phyloP scores from a whole-genome alignment of 2,113 vertebrate genomes.

The Syngnathus typhle region DNA sequence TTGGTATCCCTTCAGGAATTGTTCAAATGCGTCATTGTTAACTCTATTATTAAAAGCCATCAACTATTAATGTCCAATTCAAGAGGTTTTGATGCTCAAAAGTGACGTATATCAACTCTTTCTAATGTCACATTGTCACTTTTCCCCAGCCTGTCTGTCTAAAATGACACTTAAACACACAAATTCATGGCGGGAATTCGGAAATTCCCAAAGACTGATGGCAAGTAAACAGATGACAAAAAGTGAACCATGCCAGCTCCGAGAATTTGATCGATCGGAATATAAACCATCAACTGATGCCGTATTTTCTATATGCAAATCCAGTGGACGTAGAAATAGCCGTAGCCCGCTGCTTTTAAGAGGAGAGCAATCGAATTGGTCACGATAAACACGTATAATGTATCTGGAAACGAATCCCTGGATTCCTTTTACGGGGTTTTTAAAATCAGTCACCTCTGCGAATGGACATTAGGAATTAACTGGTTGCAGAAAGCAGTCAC shows the following conservation, averaged over 20 bases:
- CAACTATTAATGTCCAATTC: background rate
- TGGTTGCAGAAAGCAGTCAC: background rate
- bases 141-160: slow-evolving; percentile 30
- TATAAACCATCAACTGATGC: background rate
- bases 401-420: no score
- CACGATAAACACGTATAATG: no score
- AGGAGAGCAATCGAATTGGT: background rate
- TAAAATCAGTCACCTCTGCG: background rate
- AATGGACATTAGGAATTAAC: background rate
- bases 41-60: background rate
- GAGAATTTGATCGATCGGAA: background rate
- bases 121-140: background rate
- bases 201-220: background rate
- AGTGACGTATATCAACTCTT: background rate
- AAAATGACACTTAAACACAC: slow-evolving; percentile 34
- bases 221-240: background rate
- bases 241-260: background rate
- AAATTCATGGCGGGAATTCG: background rate
- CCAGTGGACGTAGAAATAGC: background rate
- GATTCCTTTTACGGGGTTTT: background rate
- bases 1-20: background rate
- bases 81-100: background rate
- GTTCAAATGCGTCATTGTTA: background rate
- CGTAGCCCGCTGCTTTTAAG: background rate
- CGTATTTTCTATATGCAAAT: background rate